Evolutionary conservation across 92 coral and sea anemone species (phyloP).

Genomic region (Palythoa grandiflora): DNA sequence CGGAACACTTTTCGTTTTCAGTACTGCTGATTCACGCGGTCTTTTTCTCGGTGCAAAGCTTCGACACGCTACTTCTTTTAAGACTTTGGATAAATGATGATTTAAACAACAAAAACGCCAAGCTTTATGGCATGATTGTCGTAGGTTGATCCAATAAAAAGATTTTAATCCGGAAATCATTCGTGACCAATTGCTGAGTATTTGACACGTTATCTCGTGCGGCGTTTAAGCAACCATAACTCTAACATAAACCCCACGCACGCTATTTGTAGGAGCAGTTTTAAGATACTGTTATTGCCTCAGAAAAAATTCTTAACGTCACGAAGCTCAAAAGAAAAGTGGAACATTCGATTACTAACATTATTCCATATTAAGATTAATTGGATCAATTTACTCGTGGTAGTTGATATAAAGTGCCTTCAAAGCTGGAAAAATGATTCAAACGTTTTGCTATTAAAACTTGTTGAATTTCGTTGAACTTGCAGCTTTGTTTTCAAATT

Average conservation of each 20-base stretch:
- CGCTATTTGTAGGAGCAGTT: background rate
- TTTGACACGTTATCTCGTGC: background rate
- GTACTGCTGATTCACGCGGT: background rate
- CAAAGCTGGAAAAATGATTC: too few species aligned
- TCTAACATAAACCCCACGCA: background rate
- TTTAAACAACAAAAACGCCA: background rate
- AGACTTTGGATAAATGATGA: background rate
- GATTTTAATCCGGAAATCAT: conserved; percentile 16
- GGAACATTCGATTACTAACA: background rate
- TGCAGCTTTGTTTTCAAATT: too few species aligned
- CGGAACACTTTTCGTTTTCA: background rate
- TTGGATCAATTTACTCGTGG: background rate
- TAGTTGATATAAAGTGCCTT: too few species aligned
- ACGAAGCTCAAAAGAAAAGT: background rate
- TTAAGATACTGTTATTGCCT: background rate
- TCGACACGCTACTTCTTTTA: background rate
- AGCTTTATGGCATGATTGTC: background rate
- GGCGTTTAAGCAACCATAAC: background rate
- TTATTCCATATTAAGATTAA: too few species aligned
- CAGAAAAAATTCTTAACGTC: background rate
- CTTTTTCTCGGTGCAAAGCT: background rate
- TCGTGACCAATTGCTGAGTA: conserved; percentile 7
- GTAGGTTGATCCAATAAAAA: conserved; percentile 3
- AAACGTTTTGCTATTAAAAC: too few species aligned
- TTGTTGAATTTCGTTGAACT: too few species aligned